Percentiles rank a stretch among this genome's conserved stretches.
Evolutionary conservation across 2,797 vertebrate species (phyloP).

Genomic region (Florisuga fusca): DNA sequence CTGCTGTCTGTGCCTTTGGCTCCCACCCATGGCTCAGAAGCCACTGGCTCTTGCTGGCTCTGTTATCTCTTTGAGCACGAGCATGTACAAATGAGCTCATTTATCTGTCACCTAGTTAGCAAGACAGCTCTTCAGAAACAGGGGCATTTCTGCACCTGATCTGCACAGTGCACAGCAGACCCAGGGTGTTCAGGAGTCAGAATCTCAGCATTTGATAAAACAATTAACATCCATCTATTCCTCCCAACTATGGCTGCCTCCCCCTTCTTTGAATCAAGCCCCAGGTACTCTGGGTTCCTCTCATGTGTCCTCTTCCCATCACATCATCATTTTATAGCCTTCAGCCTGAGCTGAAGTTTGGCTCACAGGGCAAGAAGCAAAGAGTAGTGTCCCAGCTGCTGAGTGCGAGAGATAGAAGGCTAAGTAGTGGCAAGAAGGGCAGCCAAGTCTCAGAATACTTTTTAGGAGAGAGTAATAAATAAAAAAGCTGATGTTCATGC

Average conservation of each 20-base stretch:
- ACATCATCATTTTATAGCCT: background rate
- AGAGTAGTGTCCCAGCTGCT: background rate
- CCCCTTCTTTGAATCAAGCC: background rate
- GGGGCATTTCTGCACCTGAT: background rate
- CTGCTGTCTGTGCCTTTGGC: background rate
- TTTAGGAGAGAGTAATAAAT: slow-evolving; percentile 40
- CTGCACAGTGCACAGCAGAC: background rate
- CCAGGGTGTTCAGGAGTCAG: background rate
- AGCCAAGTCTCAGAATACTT: background rate
- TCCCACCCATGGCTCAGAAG: background rate
- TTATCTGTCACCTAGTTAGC: background rate
- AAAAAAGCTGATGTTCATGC: background rate
- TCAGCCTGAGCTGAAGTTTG: background rate
- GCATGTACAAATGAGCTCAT: background rate
- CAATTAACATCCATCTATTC: background rate
- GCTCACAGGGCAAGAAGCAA: background rate
- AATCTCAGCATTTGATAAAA: background rate
- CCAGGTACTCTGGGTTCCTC: background rate
- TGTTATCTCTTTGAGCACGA: background rate
- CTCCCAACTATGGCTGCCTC: background rate
- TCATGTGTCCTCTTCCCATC: background rate
- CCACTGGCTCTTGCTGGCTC: background rate
- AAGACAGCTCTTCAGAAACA: background rate
- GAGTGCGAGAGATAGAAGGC: background rate
- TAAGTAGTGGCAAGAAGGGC: background rate